These are phyloP conservation scores for Andrena flavipes DNA, from an alignment of 2,888 invertebrate species.

Conservation along the genomic window DNA sequence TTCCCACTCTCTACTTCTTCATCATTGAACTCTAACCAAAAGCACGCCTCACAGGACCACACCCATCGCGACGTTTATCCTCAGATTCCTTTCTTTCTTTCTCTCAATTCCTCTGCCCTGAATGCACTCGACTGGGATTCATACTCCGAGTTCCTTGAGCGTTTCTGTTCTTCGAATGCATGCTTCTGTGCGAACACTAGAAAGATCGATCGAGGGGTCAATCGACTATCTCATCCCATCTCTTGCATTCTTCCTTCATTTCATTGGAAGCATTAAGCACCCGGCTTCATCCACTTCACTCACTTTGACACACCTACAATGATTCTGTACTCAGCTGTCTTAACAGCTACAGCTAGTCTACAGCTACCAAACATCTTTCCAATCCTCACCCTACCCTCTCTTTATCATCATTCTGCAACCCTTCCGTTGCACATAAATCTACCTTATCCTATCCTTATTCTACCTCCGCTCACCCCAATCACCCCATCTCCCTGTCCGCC, in stretches of 20 bases:
- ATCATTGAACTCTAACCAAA: background rate
- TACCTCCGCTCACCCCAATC: too few relatives aligned
- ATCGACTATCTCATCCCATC: slow-evolving; percentile 15
- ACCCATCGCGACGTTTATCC: slow-evolving; percentile 6
- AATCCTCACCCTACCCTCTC: too few relatives aligned
- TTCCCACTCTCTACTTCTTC: background rate
- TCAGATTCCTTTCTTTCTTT: background rate
- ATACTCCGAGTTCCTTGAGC: slow-evolving; percentile 6
- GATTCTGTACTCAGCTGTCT: too few relatives aligned
- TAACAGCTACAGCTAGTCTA: too few relatives aligned
- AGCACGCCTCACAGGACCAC: background rate
- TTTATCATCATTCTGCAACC: too few relatives aligned
- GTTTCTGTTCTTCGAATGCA: background rate
- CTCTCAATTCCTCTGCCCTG: background rate
- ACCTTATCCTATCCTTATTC: too few relatives aligned
- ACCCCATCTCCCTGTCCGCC: too few relatives aligned
- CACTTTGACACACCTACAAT: too few relatives aligned
- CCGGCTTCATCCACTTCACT: too few relatives aligned
- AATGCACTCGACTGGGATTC: slow-evolving; percentile 4
- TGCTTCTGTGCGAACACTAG: slow-evolving; percentile 5
- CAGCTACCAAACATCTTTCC: too few relatives aligned
- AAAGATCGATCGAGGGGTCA: slow-evolving; percentile 15
- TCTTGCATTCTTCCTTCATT: background rate
- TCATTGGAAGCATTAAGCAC: too few relatives aligned
- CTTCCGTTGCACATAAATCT: too few relatives aligned